These are phyloP conservation scores for Sebastes kiyomatsui DNA, from an alignment of 2,797 vertebrate species.

Conservation along the genomic window DNA sequence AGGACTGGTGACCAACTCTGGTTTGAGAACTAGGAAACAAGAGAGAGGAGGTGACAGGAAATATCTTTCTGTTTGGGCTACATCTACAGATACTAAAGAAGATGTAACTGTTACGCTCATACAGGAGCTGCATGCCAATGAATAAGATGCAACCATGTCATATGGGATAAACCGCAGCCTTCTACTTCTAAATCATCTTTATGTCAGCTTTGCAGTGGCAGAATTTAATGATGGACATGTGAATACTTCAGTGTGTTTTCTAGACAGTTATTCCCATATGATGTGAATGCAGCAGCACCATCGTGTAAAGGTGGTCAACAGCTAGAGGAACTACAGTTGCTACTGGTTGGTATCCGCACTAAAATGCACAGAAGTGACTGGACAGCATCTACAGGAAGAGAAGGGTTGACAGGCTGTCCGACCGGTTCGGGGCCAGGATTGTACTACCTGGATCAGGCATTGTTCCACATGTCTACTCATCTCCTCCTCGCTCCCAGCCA, in stretches of 20 bases:
- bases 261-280: conserved; percentile 45
- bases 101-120: background rate
- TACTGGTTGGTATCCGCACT: background rate
- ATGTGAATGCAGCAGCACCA: conserved; percentile 23
- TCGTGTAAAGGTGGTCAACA: background rate
- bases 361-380: conserved; percentile 39
- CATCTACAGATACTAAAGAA: background rate
- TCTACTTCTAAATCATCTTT: background rate
- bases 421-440: conserved; percentile 52
- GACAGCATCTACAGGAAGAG: conserved; percentile 68
- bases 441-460: conserved; percentile 99
- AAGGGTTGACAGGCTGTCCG: conserved; percentile 69
- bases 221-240: background rate
- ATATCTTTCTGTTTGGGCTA: background rate
- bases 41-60: background rate
- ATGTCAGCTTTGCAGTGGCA: background rate
- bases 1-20: background rate
- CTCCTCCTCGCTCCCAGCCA: conserved; percentile 99
- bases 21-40: background rate
- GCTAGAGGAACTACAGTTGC: background rate
- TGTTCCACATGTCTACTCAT: conserved; percentile 99
- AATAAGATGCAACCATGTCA: conserved; percentile 40
- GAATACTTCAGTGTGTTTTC: background rate
- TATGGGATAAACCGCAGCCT: conserved; percentile 37
- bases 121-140: conserved; percentile 19